Conservation (phyloP, 2,113 vertebrate genomes). For the Cryptotis parvus region DNA sequence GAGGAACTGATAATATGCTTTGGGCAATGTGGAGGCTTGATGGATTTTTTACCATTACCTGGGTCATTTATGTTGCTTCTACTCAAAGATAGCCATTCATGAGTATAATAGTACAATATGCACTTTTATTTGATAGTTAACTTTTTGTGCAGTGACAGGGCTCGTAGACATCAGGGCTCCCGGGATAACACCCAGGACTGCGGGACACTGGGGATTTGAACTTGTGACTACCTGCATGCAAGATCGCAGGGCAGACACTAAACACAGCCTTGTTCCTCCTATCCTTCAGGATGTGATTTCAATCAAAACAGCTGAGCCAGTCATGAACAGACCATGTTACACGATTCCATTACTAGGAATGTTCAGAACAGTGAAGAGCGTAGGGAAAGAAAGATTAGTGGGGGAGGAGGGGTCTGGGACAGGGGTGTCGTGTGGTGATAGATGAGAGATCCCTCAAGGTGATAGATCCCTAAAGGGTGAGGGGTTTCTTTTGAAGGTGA, state of each 20-base stretch:
- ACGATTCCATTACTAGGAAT: conserved; percentile 13
- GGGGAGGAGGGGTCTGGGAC: neutral
- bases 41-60: too few species aligned
- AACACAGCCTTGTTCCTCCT: too few species aligned
- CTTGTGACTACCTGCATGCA: too few species aligned
- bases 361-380: neutral
- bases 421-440: neutral
- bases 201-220: too few species aligned
- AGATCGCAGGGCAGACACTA: too few species aligned
- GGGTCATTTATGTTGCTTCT: too few species aligned
- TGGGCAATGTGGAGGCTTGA: neutral
- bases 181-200: too few species aligned
- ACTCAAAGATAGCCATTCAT: too few species aligned
- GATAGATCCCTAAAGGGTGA: neutral
- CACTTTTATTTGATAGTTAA: too few species aligned
- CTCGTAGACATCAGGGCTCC: too few species aligned
- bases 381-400: neutral
- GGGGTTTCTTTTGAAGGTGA: conserved; percentile 37
- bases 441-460: neutral
- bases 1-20: neutral
- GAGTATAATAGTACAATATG: too few species aligned
- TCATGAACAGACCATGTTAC: neutral
- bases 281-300: neutral
- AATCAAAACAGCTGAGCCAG: neutral
- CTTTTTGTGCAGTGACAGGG: too few species aligned